Conservation (phyloP, 2,888 invertebrate species). For the Drosophila affinis region DNA sequence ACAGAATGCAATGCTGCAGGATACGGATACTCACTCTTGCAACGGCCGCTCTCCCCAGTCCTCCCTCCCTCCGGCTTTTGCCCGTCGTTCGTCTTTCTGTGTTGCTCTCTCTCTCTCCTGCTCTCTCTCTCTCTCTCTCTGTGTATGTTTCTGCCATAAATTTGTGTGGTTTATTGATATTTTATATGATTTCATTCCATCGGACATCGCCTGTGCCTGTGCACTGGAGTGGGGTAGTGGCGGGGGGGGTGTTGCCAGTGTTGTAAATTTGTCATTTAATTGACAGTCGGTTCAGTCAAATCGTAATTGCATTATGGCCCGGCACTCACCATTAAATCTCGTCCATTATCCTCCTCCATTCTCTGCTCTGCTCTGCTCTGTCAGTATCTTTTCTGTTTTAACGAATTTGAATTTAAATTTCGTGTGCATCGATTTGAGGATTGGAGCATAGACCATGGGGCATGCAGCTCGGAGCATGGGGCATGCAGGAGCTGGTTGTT, state of each 20-base stretch:
- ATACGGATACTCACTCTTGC: not conserved
- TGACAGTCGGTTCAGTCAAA: slow-evolving; percentile 28
- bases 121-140: slow-evolving; percentile 2
- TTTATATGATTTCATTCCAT: slow-evolving; percentile 42
- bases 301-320: slow-evolving; percentile 32
- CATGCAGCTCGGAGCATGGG: not conserved
- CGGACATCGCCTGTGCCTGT: slow-evolving; percentile 18
- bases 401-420: slow-evolving; percentile 38
- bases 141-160: slow-evolving; percentile 43
- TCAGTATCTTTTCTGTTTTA: slow-evolving; percentile 14
- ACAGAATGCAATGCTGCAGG: not conserved
- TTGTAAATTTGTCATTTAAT: slow-evolving; percentile 58
- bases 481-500: not conserved
- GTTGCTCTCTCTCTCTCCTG: not conserved
- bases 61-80: not conserved
- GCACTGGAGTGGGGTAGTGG: not conserved
- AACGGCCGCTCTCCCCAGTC: no score
- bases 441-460: not conserved
- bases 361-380: not conserved
- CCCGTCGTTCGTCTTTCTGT: not conserved
- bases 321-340: not conserved
- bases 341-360: not conserved
- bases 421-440: slow-evolving; percentile 15
- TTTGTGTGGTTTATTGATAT: slow-evolving; percentile 48
- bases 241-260: slow-evolving; percentile 13